A percentile compares a stretch with the other conserved stretches of the same genome.
Conservation (phyloP, 2,888 invertebrate species). For the Melinopterus prodromus region DNA sequence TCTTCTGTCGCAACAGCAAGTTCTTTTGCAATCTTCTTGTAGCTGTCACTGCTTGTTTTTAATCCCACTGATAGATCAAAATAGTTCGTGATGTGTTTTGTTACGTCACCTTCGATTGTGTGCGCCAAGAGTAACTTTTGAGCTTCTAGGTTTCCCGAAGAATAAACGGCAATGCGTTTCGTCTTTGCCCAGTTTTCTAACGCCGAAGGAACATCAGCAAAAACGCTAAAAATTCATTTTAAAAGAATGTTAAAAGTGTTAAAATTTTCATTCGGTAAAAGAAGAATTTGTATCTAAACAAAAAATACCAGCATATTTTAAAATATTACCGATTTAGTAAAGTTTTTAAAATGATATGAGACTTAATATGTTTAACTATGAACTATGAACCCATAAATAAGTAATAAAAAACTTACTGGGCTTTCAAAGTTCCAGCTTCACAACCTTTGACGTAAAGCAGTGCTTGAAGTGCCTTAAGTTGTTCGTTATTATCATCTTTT, state of each 20-base stretch:
- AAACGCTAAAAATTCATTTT: constrained; percentile 74
- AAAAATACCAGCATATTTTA: too few species aligned
- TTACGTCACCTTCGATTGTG: constrained; percentile 79
- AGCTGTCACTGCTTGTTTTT: constrained; percentile 82
- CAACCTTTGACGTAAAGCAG: constrained; percentile 90
- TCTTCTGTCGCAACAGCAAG: constrained; percentile 71
- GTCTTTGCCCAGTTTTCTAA: constrained; percentile 76
- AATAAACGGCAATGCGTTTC: constrained; percentile 82
- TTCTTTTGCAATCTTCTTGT: constrained; percentile 76
- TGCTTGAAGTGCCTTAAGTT: constrained; percentile 90
- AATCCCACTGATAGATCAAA: constrained; percentile 88
- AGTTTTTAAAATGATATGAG: not conserved
- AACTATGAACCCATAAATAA: too few species aligned
- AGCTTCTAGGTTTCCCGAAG: constrained; percentile 90
- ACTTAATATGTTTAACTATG: too few species aligned
- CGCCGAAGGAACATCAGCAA: constrained; percentile 81
- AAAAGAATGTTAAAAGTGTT: not conserved
- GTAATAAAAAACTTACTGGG: constrained; percentile 78
- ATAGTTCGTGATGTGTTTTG: constrained; percentile 76
- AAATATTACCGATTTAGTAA: too few species aligned
- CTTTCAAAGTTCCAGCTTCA: constrained; percentile 77
- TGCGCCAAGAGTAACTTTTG: constrained; percentile 87
- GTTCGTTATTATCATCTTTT: constrained; percentile 78
- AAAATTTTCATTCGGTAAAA: not conserved
- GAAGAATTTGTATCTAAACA: too few species aligned